phyloP scores from a whole-genome alignment of 1,140 invertebrate species.

The Amphibalanus amphitrite region DNA sequence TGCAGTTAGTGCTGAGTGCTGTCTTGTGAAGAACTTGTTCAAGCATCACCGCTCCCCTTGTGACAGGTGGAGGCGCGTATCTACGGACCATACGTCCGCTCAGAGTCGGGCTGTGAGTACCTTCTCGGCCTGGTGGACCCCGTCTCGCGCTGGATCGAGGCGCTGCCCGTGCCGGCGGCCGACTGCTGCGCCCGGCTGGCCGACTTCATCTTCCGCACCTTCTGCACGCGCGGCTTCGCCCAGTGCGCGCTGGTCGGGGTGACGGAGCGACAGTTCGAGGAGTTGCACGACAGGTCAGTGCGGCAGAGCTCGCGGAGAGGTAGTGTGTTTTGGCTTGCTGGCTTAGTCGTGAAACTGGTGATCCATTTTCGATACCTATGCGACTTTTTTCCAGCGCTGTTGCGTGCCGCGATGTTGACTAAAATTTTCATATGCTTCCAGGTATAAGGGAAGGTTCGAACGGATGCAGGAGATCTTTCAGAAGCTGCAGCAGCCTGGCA shows the following conservation, averaged over 20 bases:
- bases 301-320: too few relatives aligned
- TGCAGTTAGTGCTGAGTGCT: conserved; percentile 2
- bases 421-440: conserved; percentile 7
- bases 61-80: conserved; percentile 22
- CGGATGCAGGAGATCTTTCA: conserved; percentile 14
- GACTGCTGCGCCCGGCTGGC: conserved; percentile 15
- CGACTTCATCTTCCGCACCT: conserved; percentile 22
- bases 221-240: conserved; percentile 23
- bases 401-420: neutral
- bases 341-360: too few relatives aligned
- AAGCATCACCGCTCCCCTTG: too few relatives aligned
- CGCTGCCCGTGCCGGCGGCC: conserved; percentile 16
- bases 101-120: conserved; percentile 19
- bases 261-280: conserved; percentile 8
- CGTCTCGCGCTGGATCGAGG: conserved; percentile 23
- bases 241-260: conserved; percentile 18
- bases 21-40: too few relatives aligned
- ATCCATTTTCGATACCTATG: neutral
- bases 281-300: neutral
- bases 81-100: conserved; percentile 21
- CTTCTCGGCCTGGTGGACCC: conserved; percentile 22
- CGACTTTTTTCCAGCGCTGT: neutral
- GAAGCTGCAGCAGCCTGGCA: conserved; percentile 17
- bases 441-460: conserved; percentile 19
- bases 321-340: too few relatives aligned